phyloP scores from a whole-genome alignment of 1,140 invertebrate genomes.

The Nephotettix cincticeps region DNA sequence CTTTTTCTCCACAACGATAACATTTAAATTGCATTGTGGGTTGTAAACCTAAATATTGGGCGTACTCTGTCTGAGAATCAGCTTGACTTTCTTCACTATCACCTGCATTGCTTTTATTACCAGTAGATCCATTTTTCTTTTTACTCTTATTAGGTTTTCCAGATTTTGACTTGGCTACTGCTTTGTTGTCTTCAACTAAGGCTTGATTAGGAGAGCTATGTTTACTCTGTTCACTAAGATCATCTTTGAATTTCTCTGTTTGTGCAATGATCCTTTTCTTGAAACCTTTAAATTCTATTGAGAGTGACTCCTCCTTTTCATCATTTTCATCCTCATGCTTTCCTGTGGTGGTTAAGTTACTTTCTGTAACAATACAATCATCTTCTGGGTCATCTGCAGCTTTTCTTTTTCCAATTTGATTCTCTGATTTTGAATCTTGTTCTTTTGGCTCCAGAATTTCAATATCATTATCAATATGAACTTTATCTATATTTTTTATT shows the following conservation, averaged over 20 bases:
- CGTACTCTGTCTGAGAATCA: slow-evolving; percentile 55
- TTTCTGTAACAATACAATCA: not conserved
- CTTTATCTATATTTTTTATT: not conserved
- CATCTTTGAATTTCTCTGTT: slow-evolving; percentile 16
- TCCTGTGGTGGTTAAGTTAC: not conserved
- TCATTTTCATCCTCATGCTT: not conserved
- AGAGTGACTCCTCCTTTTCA: not conserved
- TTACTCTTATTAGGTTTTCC: not conserved
- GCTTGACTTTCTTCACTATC: not conserved
- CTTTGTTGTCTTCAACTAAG: no score
- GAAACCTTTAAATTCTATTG: slow-evolving; percentile 32
- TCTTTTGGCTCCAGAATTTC: not conserved
- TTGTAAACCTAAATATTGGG: slow-evolving; percentile 69
- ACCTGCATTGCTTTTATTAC: not conserved
- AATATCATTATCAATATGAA: not conserved
- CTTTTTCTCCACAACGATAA: slow-evolving; percentile 57
- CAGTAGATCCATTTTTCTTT: not conserved
- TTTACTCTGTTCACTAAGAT: not conserved
- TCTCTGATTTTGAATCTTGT: not conserved
- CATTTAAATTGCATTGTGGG: slow-evolving; percentile 66
- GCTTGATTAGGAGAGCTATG: no score
- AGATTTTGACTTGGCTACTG: no score
- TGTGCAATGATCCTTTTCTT: slow-evolving; percentile 32
- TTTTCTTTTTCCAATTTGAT: not conserved
- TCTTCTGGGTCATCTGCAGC: not conserved